These are phyloP conservation scores for Harpalus rufipes DNA, from an alignment of 2,888 invertebrate species.

Conservation along the genomic window DNA sequence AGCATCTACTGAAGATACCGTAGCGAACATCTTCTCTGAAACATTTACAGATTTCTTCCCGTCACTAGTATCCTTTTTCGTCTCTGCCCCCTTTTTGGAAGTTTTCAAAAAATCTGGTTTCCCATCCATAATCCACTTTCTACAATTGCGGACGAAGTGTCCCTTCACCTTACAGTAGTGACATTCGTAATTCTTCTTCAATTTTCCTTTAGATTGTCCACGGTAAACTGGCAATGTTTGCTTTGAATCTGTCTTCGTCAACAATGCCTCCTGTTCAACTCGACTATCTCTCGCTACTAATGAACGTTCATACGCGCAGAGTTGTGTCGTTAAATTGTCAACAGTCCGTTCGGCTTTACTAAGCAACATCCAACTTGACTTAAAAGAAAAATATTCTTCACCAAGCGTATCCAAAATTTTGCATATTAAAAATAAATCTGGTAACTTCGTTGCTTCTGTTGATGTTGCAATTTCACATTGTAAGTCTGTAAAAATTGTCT, in stretches of 20 bases:
- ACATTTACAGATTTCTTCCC: not conserved
- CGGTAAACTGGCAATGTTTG: too few species aligned
- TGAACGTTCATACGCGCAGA: too few species aligned
- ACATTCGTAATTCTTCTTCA: not conserved
- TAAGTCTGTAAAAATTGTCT: too few species aligned
- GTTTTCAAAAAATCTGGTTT: not conserved
- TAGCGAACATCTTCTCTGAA: not conserved
- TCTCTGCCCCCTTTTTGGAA: not conserved
- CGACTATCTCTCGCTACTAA: too few species aligned
- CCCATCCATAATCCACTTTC: not conserved
- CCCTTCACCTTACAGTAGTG: not conserved
- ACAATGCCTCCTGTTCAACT: too few species aligned
- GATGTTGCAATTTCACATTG: too few species aligned
- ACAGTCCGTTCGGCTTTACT: conserved; percentile 4
- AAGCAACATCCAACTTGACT: not conserved
- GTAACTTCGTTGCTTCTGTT: too few species aligned
- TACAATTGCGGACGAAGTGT: not conserved
- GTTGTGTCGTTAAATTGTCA: not conserved
- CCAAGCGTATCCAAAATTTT: too few species aligned
- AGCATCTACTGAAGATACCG: conserved; percentile 11
- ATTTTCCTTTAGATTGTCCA: conserved; percentile 11
- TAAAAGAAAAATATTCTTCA: too few species aligned
- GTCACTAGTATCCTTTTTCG: not conserved
- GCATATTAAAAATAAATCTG: too few species aligned
- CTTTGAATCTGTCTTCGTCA: conserved; percentile 68